Evolutionary conservation across 2,113 vertebrate species (phyloP), one percentile per base, ranked within the genome.

Genomic region (Megaleporinus macrocephalus): DNA sequence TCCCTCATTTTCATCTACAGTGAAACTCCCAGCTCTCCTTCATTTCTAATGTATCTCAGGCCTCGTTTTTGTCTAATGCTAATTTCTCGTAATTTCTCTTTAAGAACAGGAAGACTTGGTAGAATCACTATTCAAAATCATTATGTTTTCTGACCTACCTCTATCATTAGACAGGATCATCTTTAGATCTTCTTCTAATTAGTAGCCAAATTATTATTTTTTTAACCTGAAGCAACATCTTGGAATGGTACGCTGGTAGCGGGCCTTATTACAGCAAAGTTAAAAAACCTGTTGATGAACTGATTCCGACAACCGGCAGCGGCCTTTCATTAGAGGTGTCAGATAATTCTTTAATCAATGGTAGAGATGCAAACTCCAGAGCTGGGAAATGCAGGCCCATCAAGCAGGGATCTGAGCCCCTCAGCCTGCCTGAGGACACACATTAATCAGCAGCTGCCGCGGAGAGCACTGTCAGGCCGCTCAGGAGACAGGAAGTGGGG

Each of bases 331-430:
- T 81, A 84, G 77, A 76, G 33, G 44, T 79, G 87, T 89, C 86
- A 79, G 68, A 87, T 83, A 77, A 79, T 62, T 57, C 72, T 75
- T 79, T 78, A 86, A 84, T 89, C 86, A 85, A 36, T 20, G n/a
- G 57, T 47, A 82, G 47, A 61, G 24, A 73, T 74, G 55, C 47
- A 77, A 81, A 77, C 68, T 76, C 76, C 53, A 73, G 65, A 82
- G 73, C 36, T 59, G 41, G 41, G 30, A 20, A n/a, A 61, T 53
- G n/a, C 33, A 47, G 66, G 49, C 71, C 49, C 79, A 84, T 79
- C 83, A 79, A 63, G 82, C 33, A 13, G 80, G 51, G 41, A 53
- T 73, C 44, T 29, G 49, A 72, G 73, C 47, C 30, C 68, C 78
- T 70, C 78, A 44, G 81, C 69, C 66, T 81, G 81, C 78, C 78